Evolutionary conservation across 2,113 vertebrate species (phyloP).

Genomic region (Macrotus californicus): DNA sequence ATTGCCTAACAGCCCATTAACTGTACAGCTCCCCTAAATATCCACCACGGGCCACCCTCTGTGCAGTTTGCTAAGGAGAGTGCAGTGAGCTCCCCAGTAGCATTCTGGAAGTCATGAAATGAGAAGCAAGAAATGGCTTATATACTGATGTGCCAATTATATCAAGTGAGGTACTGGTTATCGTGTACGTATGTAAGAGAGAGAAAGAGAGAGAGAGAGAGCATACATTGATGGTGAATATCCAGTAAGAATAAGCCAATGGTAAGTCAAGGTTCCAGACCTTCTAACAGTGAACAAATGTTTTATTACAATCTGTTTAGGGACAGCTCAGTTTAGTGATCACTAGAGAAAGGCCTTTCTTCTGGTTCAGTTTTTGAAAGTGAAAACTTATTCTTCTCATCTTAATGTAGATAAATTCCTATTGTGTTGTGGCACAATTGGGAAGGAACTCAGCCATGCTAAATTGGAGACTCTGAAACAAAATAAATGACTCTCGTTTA

Average conservation of each 20-base stretch:
- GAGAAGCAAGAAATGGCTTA: not conserved
- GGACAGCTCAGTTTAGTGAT: constrained; percentile 2
- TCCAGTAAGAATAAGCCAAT: not conserved
- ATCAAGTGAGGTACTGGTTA: not conserved
- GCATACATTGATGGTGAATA: not conserved
- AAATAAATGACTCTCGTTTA: constrained; percentile 40
- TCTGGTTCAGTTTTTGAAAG: constrained; percentile 45
- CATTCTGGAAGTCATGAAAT: not conserved
- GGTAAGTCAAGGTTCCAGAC: not conserved
- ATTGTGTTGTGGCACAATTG: constrained; percentile 37
- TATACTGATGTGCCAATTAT: not conserved
- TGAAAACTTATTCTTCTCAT: constrained; percentile 52
- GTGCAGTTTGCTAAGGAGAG: constrained; percentile 46
- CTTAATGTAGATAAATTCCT: constrained; percentile 61
- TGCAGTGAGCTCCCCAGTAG: not conserved
- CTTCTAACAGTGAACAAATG: not conserved
- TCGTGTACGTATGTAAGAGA: not conserved
- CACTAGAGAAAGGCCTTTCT: constrained; percentile 19
- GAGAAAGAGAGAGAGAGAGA: not conserved
- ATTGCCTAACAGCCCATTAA: constrained; percentile 75
- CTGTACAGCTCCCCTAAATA: constrained; percentile 72
- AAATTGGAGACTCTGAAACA: not conserved
- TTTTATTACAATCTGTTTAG: constrained; percentile 28
- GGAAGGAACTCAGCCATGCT: constrained; percentile 50
- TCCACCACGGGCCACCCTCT: not conserved